Conservation (phyloP, 1,140 invertebrate species). For the Sarcophaga peregrina region DNA sequence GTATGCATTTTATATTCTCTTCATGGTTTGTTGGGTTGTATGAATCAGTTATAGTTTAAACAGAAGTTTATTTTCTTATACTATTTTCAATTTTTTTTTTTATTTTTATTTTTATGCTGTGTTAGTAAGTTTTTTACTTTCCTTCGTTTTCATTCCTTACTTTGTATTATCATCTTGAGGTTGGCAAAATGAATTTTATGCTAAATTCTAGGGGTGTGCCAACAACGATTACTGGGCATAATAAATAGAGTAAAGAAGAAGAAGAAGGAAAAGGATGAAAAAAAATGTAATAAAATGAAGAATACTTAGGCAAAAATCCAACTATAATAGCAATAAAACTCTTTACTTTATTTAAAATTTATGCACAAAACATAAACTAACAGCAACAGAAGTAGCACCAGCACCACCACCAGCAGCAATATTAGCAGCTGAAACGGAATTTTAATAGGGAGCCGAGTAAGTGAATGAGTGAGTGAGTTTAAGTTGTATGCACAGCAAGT, state of each 20-base stretch:
- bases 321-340: background rate
- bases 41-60: background rate
- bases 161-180: background rate
- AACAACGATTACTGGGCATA: background rate
- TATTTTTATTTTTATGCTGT: too few relatives aligned
- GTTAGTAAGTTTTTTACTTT: background rate
- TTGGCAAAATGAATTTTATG: conserved; percentile 11
- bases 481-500: too few relatives aligned
- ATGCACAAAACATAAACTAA: background rate
- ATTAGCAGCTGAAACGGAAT: too few relatives aligned
- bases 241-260: background rate
- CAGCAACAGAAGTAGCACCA: background rate
- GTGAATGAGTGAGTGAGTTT: too few relatives aligned
- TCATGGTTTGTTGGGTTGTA: too few relatives aligned
- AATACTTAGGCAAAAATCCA: too few relatives aligned
- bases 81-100: too few relatives aligned
- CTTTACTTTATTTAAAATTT: conserved; percentile 16
- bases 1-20: too few relatives aligned
- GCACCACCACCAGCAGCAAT: too few relatives aligned
- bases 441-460: too few relatives aligned
- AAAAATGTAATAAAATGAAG: too few relatives aligned
- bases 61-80: background rate
- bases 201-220: conserved; percentile 13
- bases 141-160: background rate
- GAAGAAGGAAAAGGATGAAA: too few relatives aligned